These are phyloP conservation scores for Petrolisthes cinctipes DNA, from an alignment of 2,888 invertebrate species.

Conservation along the genomic window DNA sequence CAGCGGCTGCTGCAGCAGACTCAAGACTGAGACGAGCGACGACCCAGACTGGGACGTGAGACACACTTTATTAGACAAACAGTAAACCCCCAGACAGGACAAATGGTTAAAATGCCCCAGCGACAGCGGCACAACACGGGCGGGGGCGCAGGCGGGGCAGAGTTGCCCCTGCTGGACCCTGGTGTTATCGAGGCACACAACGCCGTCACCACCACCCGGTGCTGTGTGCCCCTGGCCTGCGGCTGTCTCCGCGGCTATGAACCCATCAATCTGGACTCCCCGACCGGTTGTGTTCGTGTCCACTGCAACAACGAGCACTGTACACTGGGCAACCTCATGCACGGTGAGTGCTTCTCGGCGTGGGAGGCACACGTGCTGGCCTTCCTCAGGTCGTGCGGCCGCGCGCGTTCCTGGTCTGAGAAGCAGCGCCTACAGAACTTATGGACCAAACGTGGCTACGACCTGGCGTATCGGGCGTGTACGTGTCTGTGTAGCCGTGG, in stretches of 20 bases:
- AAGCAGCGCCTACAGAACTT: conserved; percentile 93
- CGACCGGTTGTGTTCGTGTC: conserved; percentile 71
- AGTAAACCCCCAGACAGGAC: conserved; percentile 35
- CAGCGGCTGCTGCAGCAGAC: conserved; percentile 41
- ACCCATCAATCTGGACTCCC: conserved; percentile 61
- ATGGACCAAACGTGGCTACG: conserved; percentile 98
- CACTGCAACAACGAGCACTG: conserved; percentile 96
- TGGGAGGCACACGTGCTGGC: conserved; percentile 92
- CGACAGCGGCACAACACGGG: conserved; percentile 65
- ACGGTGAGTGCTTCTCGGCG: conserved; percentile 92
- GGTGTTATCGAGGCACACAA: conserved; percentile 65
- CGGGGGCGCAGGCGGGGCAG: conserved; percentile 64
- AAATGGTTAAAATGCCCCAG: conserved; percentile 65
- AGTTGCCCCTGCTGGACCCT: conserved; percentile 64
- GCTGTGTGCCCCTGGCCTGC: conserved; percentile 62
- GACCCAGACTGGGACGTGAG: conserved; percentile 29
- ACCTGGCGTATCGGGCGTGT: conserved; percentile 94
- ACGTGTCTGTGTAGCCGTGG: conserved; percentile 93
- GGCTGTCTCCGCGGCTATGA: conserved; percentile 61
- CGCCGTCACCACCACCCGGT: conserved; percentile 61
- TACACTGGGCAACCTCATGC: conserved; percentile 90
- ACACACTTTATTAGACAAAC: conserved; percentile 39
- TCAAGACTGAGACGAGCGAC: conserved; percentile 33
- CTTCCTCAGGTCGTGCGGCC: conserved; percentile 89
- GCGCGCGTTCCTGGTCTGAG: conserved; percentile 95